Conservation (phyloP, 2,888 invertebrate species). For the Sesia bembeciformis region DNA sequence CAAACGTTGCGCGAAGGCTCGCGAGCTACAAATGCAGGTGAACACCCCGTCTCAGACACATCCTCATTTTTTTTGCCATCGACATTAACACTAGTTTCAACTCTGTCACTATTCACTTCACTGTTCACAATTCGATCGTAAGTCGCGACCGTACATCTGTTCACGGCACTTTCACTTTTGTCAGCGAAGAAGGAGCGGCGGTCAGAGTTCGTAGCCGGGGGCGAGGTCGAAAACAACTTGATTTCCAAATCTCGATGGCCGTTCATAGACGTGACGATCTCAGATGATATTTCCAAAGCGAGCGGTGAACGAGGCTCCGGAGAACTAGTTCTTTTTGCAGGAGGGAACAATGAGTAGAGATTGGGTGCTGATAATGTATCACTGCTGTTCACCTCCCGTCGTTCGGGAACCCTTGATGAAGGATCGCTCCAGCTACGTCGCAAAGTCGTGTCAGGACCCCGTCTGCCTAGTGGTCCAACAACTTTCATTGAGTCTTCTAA, state of each 20-base stretch:
- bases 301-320: constrained; percentile 59
- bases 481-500: constrained; percentile 69
- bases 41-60: constrained; percentile 48
- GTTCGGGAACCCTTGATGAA: constrained; percentile 59
- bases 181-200: constrained; percentile 65
- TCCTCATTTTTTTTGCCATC: constrained; percentile 50
- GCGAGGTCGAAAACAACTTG: constrained; percentile 81
- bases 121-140: constrained; percentile 56
- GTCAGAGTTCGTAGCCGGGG: constrained; percentile 59
- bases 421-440: constrained; percentile 80
- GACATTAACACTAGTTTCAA: constrained; percentile 42
- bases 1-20: constrained; percentile 58
- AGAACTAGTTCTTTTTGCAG: constrained; percentile 49
- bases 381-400: constrained; percentile 38
- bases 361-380: constrained; percentile 60
- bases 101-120: constrained; percentile 55
- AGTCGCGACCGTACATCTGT: constrained; percentile 50
- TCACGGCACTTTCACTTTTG: constrained; percentile 67
- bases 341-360: constrained; percentile 64
- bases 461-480: constrained; percentile 54
- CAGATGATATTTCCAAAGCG: constrained; percentile 81
- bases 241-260: constrained; percentile 87
- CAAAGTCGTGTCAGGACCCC: constrained; percentile 57
- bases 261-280: constrained; percentile 84
- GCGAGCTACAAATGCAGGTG: constrained; percentile 35